Evolutionary conservation across 2,797 vertebrate species (phyloP).

Genomic region (Pempheris klunzingeri): DNA sequence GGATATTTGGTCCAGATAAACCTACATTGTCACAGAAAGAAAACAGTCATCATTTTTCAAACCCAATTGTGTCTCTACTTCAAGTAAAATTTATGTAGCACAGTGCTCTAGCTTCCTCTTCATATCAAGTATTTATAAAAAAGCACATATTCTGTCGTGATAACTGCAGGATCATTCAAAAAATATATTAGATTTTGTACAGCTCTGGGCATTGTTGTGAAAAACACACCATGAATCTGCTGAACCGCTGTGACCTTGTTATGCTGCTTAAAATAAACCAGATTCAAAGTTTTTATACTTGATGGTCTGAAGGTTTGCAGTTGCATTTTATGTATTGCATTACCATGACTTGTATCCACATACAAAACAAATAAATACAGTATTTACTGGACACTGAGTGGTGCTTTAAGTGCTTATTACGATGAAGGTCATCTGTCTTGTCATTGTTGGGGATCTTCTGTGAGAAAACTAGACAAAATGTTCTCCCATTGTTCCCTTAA

Average conservation of each 20-base stretch:
- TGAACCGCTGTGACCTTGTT: background rate
- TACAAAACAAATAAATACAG: background rate
- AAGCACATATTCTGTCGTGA: background rate
- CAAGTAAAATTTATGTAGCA: background rate
- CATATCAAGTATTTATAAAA: background rate
- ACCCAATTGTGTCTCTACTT: background rate
- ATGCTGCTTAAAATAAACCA: background rate
- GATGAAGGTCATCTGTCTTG: background rate
- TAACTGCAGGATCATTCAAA: background rate
- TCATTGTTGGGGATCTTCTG: background rate
- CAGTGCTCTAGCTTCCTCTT: background rate
- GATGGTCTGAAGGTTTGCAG: background rate
- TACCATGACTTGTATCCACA: background rate
- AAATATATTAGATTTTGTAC: background rate
- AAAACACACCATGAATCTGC: background rate
- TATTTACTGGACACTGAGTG: background rate
- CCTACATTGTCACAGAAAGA: background rate
- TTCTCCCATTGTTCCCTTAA: background rate
- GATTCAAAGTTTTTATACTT: constrained; percentile 7
- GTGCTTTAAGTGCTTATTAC: background rate
- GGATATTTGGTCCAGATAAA: background rate
- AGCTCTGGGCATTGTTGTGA: background rate
- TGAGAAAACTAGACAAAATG: background rate
- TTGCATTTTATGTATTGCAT: background rate
- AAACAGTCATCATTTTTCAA: background rate